These are phyloP conservation scores for Lasioglossum leucozonium DNA, from an alignment of 2,888 invertebrate species.

Conservation along the genomic window DNA sequence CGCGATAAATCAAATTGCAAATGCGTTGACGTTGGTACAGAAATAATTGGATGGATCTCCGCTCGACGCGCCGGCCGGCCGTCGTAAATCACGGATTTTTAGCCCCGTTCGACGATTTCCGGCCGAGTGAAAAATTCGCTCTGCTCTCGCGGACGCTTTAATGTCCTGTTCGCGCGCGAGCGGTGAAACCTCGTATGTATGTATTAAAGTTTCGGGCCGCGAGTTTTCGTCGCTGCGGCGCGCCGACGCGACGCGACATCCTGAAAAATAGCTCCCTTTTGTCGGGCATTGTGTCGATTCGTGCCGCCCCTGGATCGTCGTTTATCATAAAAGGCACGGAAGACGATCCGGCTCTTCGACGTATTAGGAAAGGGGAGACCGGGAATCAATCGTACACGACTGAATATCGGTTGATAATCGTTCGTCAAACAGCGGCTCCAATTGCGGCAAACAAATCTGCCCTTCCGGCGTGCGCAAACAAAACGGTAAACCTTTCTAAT, in stretches of 20 bases:
- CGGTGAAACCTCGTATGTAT: conserved; percentile 10
- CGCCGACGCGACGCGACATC: too few relatives aligned
- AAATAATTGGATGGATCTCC: conserved; percentile 69
- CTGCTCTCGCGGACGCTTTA: neutral
- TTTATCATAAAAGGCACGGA: neutral
- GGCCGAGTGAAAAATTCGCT: conserved; percentile 20
- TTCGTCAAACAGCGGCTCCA: neutral
- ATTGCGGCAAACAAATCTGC: conserved; percentile 3
- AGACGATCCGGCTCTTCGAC: neutral
- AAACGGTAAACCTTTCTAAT: conserved; percentile 11
- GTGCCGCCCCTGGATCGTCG: neutral
- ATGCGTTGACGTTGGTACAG: conserved; percentile 58
- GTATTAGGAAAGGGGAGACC: neutral
- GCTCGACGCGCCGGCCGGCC: conserved; percentile 29
- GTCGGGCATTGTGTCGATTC: neutral
- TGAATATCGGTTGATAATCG: neutral
- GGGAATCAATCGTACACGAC: neutral
- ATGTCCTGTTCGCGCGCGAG: neutral
- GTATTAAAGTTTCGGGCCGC: conserved; percentile 16
- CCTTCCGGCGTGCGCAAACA: neutral
- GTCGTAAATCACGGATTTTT: conserved; percentile 63
- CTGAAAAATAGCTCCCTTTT: neutral
- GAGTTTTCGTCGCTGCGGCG: neutral
- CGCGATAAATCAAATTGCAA: conserved; percentile 68
- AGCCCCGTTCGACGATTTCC: conserved; percentile 51